These are phyloP conservation scores for Melinaea marsaeus DNA, from an alignment of 2,888 invertebrate genomes.

Conservation along the genomic window DNA sequence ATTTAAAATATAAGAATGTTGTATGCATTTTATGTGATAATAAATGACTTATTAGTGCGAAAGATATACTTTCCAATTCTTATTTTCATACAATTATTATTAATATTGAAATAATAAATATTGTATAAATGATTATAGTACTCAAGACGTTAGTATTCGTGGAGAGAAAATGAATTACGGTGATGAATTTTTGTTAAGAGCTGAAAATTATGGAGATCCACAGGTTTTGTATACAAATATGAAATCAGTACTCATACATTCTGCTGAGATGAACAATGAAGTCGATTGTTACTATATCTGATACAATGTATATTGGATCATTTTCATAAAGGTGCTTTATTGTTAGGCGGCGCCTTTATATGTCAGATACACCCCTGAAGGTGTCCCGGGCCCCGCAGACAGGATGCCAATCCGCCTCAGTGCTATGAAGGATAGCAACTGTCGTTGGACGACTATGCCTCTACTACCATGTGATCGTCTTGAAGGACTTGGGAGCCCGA, in stretches of 20 bases:
- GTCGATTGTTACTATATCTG: too few relatives aligned
- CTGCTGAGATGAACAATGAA: too few relatives aligned
- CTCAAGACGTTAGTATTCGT: slow-evolving; percentile 43
- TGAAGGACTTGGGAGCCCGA: slow-evolving; percentile 57
- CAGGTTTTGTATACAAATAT: slow-evolving; percentile 37
- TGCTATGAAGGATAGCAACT: slow-evolving; percentile 57
- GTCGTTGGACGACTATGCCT: slow-evolving; percentile 61
- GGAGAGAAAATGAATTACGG: slow-evolving; percentile 66
- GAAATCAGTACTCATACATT: too few relatives aligned
- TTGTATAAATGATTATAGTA: slow-evolving; percentile 40
- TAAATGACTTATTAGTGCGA: too few relatives aligned
- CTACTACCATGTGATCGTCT: slow-evolving; percentile 56
- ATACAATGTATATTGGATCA: too few relatives aligned
- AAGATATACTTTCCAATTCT: too few relatives aligned
- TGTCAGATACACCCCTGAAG: slow-evolving; percentile 54
- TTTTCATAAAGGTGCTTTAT: background rate
- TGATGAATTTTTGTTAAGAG: slow-evolving; percentile 63
- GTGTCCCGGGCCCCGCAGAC: slow-evolving; percentile 56
- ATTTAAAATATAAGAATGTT: too few relatives aligned
- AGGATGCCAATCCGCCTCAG: slow-evolving; percentile 64
- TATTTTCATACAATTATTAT: too few relatives aligned
- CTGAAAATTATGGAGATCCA: slow-evolving; percentile 68
- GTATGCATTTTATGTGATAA: too few relatives aligned
- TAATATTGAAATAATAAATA: background rate
- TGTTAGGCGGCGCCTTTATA: slow-evolving; percentile 58